phyloP scores from a whole-genome alignment of 1,140 invertebrate species.

The Drosophila triauraria region DNA sequence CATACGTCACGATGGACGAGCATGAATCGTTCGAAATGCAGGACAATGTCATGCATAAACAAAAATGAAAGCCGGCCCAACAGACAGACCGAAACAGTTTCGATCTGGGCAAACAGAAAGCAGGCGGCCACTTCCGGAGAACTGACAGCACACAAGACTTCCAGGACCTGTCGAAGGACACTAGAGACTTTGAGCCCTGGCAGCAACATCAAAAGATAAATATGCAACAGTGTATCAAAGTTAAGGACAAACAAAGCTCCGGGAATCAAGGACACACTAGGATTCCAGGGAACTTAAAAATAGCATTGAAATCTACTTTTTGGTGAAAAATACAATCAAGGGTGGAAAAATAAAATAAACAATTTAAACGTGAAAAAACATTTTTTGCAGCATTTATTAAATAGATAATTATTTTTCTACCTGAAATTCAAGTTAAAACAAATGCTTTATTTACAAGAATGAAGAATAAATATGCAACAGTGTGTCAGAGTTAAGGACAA shows the following conservation, averaged over 20 bases:
- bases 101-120: conserved; percentile 58
- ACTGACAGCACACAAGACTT: conserved; percentile 5
- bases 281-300: background rate
- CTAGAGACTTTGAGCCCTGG: background rate
- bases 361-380: background rate
- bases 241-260: conserved; percentile 7
- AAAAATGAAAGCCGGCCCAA: conserved; percentile 34
- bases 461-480: conserved; percentile 43
- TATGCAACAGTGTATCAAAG: conserved; percentile 42
- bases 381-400: background rate
- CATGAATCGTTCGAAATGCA: conserved; percentile 30
- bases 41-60: conserved; percentile 56
- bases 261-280: background rate
- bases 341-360: too few relatives aligned
- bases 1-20: conserved; percentile 52
- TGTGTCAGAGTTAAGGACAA: conserved; percentile 17
- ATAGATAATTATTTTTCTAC: background rate
- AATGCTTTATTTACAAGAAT: too few relatives aligned
- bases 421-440: background rate
- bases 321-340: background rate
- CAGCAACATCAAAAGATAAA: conserved; percentile 32
- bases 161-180: conserved; percentile 27
- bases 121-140: conserved; percentile 25
- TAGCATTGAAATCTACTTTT: background rate
- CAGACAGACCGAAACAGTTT: conserved; percentile 29